Base-by-base conservation (phyloP, 2,797 vertebrate species). In the Anisognathus igniventris region DNA sequence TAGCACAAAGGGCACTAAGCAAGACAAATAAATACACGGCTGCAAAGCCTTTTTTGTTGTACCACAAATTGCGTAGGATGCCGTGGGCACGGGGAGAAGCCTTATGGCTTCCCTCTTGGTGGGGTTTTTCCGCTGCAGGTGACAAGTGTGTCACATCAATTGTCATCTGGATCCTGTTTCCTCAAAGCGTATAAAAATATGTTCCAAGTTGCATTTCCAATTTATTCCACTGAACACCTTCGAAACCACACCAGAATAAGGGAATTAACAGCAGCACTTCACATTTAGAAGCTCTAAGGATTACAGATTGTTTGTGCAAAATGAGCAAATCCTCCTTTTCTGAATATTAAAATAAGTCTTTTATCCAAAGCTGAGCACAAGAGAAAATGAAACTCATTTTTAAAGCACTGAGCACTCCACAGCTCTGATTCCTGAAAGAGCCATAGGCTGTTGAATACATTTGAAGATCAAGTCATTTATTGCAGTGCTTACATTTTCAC, bases 311-410 rank as follows among this genome's bases (percentile, higher is more conserved):
- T 33, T 86, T 79, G 42, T 16, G 47, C 33, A 71, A 13, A 16
- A 54, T 50, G 78, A 91, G 61, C 24, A 93, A 91, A 70, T 79
- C 75, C 47, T 71, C 35, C 23, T 51, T 89, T 94, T 83, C 83
- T 86, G 73, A 86, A 64, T 37, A 64, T 18, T 88, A 81, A 93
- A 92, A 86, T 92, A 73, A 65, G n/a, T 45, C 65, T 83, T 90
- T 86, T 82, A 85, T 82, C 37, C 71, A 60, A 78, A 88, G 70
- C 8, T 91, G 48, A 60, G 50, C 77, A 79, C 30, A 82, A 73
- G 60, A 87, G 57, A 84, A 92, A 92, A 88, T 82, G 50, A 77
- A 50, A 57, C 30, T 88, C 4, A 51, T 95, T 94, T 96, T 88
- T 75, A 90, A 93, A 70, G 16, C 24, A 65, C 40, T 48, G n/a